These are phyloP conservation scores for Aulostomus chinensis DNA, from an alignment of 2,797 vertebrate genomes.

Conservation along the genomic window DNA sequence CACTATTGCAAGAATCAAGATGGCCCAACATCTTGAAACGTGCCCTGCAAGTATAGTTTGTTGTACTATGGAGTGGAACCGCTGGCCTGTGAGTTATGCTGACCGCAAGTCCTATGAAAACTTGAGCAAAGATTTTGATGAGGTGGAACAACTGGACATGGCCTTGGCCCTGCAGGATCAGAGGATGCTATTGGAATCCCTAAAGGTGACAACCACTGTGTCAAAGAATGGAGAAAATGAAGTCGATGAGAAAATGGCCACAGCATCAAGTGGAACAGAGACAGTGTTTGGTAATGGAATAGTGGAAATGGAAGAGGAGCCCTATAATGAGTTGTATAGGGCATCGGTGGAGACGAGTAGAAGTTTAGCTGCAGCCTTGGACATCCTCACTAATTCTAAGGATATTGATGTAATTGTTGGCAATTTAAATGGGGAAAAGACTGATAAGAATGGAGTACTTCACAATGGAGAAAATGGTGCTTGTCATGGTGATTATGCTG, in stretches of 20 bases:
- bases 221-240: slow-evolving; percentile 86
- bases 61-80: slow-evolving; percentile 99
- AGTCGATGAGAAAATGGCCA: slow-evolving; percentile 76
- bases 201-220: slow-evolving; percentile 93
- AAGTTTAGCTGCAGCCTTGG: slow-evolving; percentile 92
- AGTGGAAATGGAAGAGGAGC: slow-evolving; percentile 87
- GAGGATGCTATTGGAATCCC: slow-evolving; percentile 95
- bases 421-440: slow-evolving; percentile 75
- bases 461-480: slow-evolving; percentile 69
- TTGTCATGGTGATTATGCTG: slow-evolving; percentile 47
- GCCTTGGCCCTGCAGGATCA: slow-evolving; percentile 98
- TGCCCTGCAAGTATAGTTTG: slow-evolving; percentile 98
- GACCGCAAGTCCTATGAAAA: slow-evolving; percentile 97
- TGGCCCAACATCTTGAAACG: slow-evolving; percentile 90
- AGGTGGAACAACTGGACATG: slow-evolving; percentile 98
- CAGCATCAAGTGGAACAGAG: slow-evolving; percentile 73
- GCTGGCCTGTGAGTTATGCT: slow-evolving; percentile 98
- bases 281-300: slow-evolving; percentile 43
- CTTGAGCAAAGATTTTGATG: slow-evolving; percentile 94
- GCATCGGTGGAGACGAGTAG: slow-evolving; percentile 91
- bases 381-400: slow-evolving; percentile 89
- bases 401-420: slow-evolving; percentile 86
- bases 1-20: slow-evolving; percentile 87
- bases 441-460: slow-evolving; percentile 75
- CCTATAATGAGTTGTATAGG: slow-evolving; percentile 88